A percentile compares a stretch with the other conserved stretches of the same genome.
These are phyloP conservation scores for Muraenolepis orangiensis DNA, from an alignment of 2,797 vertebrate species.

Conservation along the genomic window DNA sequence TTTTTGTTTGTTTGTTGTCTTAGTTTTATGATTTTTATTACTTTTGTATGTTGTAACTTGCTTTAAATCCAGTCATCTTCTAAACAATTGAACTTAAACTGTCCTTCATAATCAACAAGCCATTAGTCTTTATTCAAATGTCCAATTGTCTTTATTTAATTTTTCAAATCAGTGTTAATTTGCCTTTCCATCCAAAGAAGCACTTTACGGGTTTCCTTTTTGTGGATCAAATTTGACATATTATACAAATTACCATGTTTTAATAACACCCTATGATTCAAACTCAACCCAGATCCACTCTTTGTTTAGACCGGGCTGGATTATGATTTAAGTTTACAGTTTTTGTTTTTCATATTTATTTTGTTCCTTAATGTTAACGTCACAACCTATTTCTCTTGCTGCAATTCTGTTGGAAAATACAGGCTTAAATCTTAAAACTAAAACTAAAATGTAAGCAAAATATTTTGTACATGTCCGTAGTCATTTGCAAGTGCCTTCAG, in stretches of 20 bases:
- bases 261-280: constrained; percentile 26
- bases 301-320: constrained; percentile 23
- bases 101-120: constrained; percentile 34
- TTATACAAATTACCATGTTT: constrained; percentile 20
- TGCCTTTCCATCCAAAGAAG: constrained; percentile 56
- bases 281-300: constrained; percentile 17
- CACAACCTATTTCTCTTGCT: constrained; percentile 18
- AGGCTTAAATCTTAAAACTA: constrained; percentile 22
- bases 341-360: constrained; percentile 38
- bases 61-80: constrained; percentile 36
- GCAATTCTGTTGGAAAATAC: constrained; percentile 22
- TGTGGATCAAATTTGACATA: constrained; percentile 33
- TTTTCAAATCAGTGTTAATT: constrained; percentile 54
- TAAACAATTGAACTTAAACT: constrained; percentile 44
- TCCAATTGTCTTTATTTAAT: constrained; percentile 21
- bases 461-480: constrained; percentile 45
- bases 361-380: background rate
- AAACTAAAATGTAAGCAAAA: constrained; percentile 43
- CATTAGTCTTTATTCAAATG: constrained; percentile 26
- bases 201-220: constrained; percentile 62
- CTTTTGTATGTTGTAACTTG: constrained; percentile 33
- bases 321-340: constrained; percentile 39
- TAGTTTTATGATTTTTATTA: constrained; percentile 45
- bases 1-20: constrained; percentile 29
- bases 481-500: constrained; percentile 57